phyloP scores from a whole-genome alignment of 2,797 vertebrate species.

The Gadopsis marmoratus region DNA sequence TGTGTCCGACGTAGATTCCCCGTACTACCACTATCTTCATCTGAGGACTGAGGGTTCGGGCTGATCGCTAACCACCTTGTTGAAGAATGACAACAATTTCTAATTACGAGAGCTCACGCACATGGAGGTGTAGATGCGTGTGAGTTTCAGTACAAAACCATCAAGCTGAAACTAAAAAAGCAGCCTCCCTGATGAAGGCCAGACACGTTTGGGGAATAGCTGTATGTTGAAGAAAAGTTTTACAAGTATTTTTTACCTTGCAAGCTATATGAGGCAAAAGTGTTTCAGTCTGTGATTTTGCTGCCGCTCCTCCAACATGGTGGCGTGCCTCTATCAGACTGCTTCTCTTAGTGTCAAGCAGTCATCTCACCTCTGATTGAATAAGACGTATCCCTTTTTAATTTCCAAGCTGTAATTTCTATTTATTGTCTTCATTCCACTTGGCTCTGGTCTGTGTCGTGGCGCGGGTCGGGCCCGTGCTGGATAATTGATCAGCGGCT shows the following conservation, averaged over 20 bases:
- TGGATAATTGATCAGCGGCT: conserved; percentile 22
- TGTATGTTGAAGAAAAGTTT: not conserved
- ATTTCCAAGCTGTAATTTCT: conserved; percentile 40
- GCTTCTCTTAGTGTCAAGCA: conserved; percentile 32
- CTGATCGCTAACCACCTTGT: not conserved
- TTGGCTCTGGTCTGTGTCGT: conserved; percentile 21
- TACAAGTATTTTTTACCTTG: not conserved
- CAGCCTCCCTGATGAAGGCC: not conserved
- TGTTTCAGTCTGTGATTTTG: conserved; percentile 15
- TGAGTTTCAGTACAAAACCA: not conserved
- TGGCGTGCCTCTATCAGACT: conserved; percentile 24
- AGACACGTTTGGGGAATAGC: not conserved
- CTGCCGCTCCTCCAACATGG: not conserved
- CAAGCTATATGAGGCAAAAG: not conserved
- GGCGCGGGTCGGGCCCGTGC: no score
- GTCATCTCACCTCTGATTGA: conserved; percentile 43
- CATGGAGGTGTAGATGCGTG: not conserved
- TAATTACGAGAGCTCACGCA: not conserved
- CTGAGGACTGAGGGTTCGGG: not conserved
- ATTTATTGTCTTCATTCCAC: conserved; percentile 35
- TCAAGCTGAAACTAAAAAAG: not conserved
- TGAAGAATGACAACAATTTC: not conserved
- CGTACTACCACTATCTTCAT: not conserved
- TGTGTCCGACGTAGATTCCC: not conserved
- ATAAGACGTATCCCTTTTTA: conserved; percentile 44